Evolutionary conservation across 2,113 vertebrate species (phyloP).

Genomic region (Apus apus): DNA sequence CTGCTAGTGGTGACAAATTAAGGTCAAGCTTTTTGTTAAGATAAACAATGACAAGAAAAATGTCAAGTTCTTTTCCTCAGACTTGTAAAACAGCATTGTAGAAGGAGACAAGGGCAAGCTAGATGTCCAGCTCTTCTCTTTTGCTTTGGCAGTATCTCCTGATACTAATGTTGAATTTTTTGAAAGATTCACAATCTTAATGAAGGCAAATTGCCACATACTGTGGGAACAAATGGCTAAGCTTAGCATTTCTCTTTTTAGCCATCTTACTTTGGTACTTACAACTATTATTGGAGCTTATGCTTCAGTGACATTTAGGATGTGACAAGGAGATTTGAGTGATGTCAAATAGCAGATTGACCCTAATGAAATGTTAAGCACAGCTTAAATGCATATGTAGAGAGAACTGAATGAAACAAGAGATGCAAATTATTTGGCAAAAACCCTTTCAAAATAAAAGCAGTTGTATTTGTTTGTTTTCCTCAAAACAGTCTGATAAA

Average conservation of each 20-base stretch:
- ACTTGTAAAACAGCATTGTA: not conserved
- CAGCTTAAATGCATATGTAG: conserved; percentile 17
- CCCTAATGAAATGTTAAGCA: conserved; percentile 53
- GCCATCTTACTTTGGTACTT: not conserved
- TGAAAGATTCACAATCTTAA: not conserved
- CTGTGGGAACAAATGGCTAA: not conserved
- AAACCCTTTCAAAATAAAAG: not conserved
- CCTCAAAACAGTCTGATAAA: not conserved
- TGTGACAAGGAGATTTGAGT: conserved; percentile 12
- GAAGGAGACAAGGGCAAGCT: not conserved
- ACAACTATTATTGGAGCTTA: not conserved
- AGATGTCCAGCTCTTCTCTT: not conserved
- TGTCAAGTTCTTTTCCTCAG: not conserved
- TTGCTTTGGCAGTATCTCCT: not conserved
- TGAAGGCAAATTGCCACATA: not conserved
- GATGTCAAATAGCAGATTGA: conserved; percentile 51
- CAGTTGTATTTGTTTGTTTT: not conserved
- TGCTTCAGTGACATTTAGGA: conserved; percentile 41
- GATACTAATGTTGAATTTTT: not conserved
- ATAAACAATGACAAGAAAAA: conserved; percentile 16
- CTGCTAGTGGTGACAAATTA: not conserved
- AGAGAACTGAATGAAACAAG: not conserved
- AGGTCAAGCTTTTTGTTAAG: not conserved
- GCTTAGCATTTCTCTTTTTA: conserved; percentile 25
- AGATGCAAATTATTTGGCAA: conserved; percentile 13